Evolutionary conservation across 2,113 vertebrate species (phyloP), one percentile per base, ranked within the genome.

Genomic region (Paradisaea rubra): DNA sequence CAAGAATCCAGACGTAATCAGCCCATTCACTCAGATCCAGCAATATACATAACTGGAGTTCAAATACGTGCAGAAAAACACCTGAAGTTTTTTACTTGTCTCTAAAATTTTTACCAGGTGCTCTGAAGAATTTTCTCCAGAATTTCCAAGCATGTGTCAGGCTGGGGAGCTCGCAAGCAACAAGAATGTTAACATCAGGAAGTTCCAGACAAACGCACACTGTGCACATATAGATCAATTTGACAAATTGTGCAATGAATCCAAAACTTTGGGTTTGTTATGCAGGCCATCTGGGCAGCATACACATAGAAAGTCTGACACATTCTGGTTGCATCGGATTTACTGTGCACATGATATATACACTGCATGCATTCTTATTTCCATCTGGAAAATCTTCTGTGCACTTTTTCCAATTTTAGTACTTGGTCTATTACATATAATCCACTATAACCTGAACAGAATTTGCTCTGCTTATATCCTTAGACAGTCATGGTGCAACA

Each of bases 221-320:
- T 94, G 78, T 79, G 89, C 95, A 89, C 53, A 91, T 42, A 93
- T 37, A 95, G 74, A 95, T 94, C 88, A 88, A 47, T 88, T 64
- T 96, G 95, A 96, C 90, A 96, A 96, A 93, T 19, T 77, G 63
- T 50, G 90, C 85, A 86, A 80, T 35, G 86, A 61, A 77, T 94
- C 88, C 95, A 95, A 95, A 95, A 35, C 63, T 96, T 94, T 94
- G 53, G 74, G 78, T 96, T 94, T 89, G 89, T 95, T 96, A 94
- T 93, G 95, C 96, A 89, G 96, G 89, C 96, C 96, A 96, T 96
- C 96, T 96, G 96, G 96, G 88, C 92, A 96, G 93, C 95, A 95
- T 7, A 93, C 92, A 94, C 81, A 64, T 6, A 96, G 87, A 25
- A 93, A 94, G 96, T 96, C 96, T 96, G 87, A 95, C 96, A 96